Evolutionary conservation across 2,113 vertebrate genomes (phyloP), one percentile per base, ranked within the genome.

Genomic region (Cacatua alba): DNA sequence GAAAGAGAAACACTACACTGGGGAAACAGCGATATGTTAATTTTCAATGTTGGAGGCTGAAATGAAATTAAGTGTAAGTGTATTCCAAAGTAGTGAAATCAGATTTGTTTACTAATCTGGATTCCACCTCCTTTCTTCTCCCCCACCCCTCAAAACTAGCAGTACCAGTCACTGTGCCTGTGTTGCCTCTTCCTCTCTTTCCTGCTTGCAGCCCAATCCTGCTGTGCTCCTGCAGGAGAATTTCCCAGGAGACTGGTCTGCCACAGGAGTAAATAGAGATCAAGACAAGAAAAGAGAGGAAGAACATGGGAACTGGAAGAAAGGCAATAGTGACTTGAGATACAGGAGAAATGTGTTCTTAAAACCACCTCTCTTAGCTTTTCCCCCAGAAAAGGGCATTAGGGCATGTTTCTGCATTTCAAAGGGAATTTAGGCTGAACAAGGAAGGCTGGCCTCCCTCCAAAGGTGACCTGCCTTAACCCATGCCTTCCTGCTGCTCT

Each of bases 1-100:
- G 52, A 62, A 65, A 41, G 13, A 86, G 64, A 17, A 84, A 43
- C 0, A 1, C 62, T 0, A 1, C 0, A 1, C 33, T 74, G 64
- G 59, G 88, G 65, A 69, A 72, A 39, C 18, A 48, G 23, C 0
- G 0, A 25, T 65, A 26, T 14, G 2, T 75, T 77, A 77, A 46
- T 64, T 88, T 76, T 75, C 63, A 64, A 1, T 49, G 60, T 76
- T 0, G 46, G 63, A 74, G 60, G 41, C 53, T 93, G n/a, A 85
- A 90, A 76, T 64, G 28, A 65, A 88, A 78, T 94, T 17, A 85
- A 81, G 41, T 35, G 46, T 82, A 77, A 86, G 67, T 67, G 17
- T n/a, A 67, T 88, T 92, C 37, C 76, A 59, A 69, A 65, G 53
- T 55, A 77, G 17, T 43, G 59, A 70, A 81, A 90, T 59, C 13